A percentile compares a stretch with the other conserved stretches of the same genome.
Conservation (phyloP, 2,888 invertebrate genomes). For the Coenonympha glycerion region DNA sequence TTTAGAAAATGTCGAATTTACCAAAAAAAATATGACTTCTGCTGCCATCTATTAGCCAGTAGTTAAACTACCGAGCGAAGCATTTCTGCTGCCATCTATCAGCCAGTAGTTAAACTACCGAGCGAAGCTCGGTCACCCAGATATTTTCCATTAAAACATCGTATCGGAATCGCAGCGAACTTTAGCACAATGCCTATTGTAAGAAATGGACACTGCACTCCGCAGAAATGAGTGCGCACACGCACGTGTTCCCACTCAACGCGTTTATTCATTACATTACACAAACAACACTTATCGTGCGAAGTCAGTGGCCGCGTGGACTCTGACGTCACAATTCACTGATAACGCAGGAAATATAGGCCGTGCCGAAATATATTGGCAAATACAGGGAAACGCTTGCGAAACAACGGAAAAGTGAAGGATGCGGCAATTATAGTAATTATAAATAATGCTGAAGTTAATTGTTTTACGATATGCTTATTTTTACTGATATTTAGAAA, state of each 20-base stretch:
- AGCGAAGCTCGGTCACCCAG: too few relatives aligned
- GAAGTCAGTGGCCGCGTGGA: constrained; percentile 53
- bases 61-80: too few relatives aligned
- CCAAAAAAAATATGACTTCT: too few relatives aligned
- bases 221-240: constrained; percentile 27
- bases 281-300: constrained; percentile 34
- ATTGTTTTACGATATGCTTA: too few relatives aligned
- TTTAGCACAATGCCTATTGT: neutral
- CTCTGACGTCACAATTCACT: constrained; percentile 61
- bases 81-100: too few relatives aligned
- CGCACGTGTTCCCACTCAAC: constrained; percentile 24
- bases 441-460: too few relatives aligned
- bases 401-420: neutral
- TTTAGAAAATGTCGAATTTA: too few relatives aligned
- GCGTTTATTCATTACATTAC: constrained; percentile 14
- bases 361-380: constrained; percentile 25
- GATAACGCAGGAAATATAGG: constrained; percentile 32
- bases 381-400: constrained; percentile 3
- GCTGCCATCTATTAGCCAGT: too few relatives aligned
- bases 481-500: too few relatives aligned
- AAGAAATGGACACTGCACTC: neutral
- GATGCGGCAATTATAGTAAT: neutral
- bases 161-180: neutral
- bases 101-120: too few relatives aligned
- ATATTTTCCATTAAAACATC: neutral